Conservation (phyloP, 1,140 invertebrate genomes). For the Metaphire vulgaris region DNA sequence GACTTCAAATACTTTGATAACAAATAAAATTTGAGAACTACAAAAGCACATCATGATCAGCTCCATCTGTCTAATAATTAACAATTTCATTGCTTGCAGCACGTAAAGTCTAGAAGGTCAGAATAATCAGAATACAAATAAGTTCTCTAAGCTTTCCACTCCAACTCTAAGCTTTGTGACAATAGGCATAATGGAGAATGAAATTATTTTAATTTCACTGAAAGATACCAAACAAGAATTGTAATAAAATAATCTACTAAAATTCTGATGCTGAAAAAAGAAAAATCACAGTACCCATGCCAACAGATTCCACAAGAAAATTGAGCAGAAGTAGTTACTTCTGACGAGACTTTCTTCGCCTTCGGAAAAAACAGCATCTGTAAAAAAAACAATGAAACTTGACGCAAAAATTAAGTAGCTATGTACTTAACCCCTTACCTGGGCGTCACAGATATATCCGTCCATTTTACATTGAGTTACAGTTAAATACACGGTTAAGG, state of each 20-base stretch:
- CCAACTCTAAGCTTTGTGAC: too few species aligned
- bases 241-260: neutral
- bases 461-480: too few species aligned
- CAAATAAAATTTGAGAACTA: neutral
- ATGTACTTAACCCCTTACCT: too few species aligned
- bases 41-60: too few species aligned
- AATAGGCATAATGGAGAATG: neutral
- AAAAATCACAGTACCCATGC: neutral
- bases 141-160: too few species aligned
- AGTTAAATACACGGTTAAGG: too few species aligned
- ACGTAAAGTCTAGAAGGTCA: neutral
- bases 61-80: neutral
- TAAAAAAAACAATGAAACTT: neutral
- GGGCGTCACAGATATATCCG: too few species aligned
- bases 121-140: neutral
- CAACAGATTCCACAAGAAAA: neutral
- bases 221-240: neutral
- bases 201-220: neutral
- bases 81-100: neutral
- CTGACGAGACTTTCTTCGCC: neutral
- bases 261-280: neutral
- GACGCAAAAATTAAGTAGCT: too few species aligned
- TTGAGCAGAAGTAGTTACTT: too few species aligned
- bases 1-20: neutral
- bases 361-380: neutral